phyloP scores from a whole-genome alignment of 2,888 invertebrate species.

The Branchellion lobata region DNA sequence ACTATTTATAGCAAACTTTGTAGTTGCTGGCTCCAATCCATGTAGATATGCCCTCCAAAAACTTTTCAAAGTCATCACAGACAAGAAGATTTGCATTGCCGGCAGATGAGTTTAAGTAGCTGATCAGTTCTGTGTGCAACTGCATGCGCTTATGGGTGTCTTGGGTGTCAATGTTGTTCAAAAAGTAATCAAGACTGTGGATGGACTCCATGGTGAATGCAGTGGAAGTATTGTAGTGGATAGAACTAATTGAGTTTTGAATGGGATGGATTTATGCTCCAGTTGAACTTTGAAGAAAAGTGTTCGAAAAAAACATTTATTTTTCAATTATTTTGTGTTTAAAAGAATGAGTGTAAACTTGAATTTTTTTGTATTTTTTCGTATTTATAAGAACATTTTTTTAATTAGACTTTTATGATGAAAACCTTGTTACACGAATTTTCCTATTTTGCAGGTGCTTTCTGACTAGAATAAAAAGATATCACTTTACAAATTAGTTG shows the following conservation, averaged over 20 bases:
- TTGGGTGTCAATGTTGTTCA: constrained; percentile 76
- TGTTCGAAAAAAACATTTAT: no score
- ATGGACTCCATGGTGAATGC: constrained; percentile 40
- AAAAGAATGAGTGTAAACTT: no score
- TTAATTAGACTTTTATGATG: no score
- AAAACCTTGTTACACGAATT: no score
- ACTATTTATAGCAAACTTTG: no score
- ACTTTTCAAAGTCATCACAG: constrained; percentile 37
- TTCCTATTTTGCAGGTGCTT: background rate
- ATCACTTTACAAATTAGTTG: no score
- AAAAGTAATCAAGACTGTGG: constrained; percentile 65
- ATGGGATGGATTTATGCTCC: no score
- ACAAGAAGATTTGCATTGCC: constrained; percentile 2
- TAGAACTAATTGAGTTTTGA: no score
- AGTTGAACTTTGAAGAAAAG: no score
- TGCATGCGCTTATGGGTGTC: constrained; percentile 67
- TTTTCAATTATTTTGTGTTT: background rate
- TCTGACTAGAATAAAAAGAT: background rate
- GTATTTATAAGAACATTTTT: no score
- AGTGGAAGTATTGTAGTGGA: no score
- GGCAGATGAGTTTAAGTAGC: constrained; percentile 16
- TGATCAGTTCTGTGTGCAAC: constrained; percentile 32
- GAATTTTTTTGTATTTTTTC: no score
- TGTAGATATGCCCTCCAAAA: constrained; percentile 27
- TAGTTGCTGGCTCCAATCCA: constrained; percentile 40